phyloP scores from a whole-genome alignment of 1,140 invertebrate genomes.

The Rhopalosiphum maidis region DNA sequence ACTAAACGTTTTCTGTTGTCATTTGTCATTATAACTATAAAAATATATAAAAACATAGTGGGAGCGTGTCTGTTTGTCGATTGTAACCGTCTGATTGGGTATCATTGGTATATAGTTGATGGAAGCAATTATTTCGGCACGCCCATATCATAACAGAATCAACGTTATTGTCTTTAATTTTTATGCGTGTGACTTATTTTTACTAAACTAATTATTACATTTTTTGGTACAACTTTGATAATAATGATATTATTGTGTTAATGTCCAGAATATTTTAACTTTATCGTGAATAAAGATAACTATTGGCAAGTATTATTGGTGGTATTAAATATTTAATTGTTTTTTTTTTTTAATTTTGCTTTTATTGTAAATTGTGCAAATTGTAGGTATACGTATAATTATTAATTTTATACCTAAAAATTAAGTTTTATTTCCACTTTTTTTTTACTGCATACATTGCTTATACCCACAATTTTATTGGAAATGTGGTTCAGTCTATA shows the following conservation, averaged over 20 bases:
- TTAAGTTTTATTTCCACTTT: no score
- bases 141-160: not conserved
- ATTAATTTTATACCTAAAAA: no score
- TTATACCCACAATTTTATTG: no score
- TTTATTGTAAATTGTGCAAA: no score
- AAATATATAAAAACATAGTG: not conserved
- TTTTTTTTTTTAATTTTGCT: no score
- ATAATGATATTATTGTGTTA: not conserved
- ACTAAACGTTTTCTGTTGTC: not conserved
- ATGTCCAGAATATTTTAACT: not conserved
- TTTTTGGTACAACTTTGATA: not conserved
- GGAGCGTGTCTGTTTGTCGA: not conserved
- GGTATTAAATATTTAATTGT: no score
- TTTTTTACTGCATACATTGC: no score
- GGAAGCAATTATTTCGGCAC: not conserved
- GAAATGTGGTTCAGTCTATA: no score
- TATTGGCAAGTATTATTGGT: no score
- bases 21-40: not conserved
- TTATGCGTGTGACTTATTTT: not conserved
- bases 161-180: not conserved
- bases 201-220: not conserved
- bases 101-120: not conserved
- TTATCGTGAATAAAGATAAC: not conserved
- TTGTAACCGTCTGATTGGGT: not conserved
- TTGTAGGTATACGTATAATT: no score